Evolutionary conservation across 2,888 invertebrate species (phyloP).

Genomic region (Drosophila longiperda): DNA sequence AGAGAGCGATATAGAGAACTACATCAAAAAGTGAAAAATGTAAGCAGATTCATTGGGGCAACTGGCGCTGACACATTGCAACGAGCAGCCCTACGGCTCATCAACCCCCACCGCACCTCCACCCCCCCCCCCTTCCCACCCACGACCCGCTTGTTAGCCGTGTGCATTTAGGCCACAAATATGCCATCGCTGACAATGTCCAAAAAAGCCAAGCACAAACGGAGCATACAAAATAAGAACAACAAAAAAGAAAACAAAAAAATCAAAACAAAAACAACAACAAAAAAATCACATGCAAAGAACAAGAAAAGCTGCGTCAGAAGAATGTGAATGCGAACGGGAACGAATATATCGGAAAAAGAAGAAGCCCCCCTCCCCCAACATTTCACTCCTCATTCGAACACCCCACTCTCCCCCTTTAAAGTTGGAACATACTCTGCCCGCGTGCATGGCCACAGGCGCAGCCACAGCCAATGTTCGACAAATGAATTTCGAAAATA

Average conservation of each 20-base stretch:
- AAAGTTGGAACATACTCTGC: neutral
- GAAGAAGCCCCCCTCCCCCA: neutral
- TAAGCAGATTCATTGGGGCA: constrained; percentile 77
- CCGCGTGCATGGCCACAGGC: constrained; percentile 29
- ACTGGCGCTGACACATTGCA: constrained; percentile 74
- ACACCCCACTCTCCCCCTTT: neutral
- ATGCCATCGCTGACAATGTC: constrained; percentile 76
- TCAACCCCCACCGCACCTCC: neutral
- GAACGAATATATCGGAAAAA: constrained; percentile 61
- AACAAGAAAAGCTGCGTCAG: constrained; percentile 33
- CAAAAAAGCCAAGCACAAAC: constrained; percentile 61
- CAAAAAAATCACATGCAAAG: constrained; percentile 20
- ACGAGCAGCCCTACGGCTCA: constrained; percentile 23
- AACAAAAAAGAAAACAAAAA: constrained; percentile 58
- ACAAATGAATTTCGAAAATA: constrained; percentile 70
- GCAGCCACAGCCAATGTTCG: constrained; percentile 64
- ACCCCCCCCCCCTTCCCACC: neutral
- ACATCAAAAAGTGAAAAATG: constrained; percentile 68
- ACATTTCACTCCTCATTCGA: neutral
- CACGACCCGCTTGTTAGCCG: constrained; percentile 4
- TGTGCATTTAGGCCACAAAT: constrained; percentile 79
- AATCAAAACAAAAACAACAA: constrained; percentile 33
- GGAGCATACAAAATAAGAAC: constrained; percentile 41
- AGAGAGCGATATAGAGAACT: constrained; percentile 13
- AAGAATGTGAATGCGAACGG: constrained; percentile 60